phyloP scores from a whole-genome alignment of 2,888 invertebrate species.

The Nasonovia ribisnigri region DNA sequence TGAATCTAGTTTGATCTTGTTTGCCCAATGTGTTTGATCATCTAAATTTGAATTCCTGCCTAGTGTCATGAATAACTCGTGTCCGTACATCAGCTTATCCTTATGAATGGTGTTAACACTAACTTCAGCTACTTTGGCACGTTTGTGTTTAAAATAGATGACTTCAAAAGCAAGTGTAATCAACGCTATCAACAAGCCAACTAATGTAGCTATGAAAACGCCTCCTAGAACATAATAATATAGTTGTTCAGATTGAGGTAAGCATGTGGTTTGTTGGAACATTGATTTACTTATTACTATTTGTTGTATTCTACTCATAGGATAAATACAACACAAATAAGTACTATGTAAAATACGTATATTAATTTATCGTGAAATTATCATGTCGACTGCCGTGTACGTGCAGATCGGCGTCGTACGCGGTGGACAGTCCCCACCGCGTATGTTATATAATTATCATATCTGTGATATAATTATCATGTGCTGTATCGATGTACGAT shows the following conservation, averaged over 20 bases:
- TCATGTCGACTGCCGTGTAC: no score
- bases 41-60: not conserved
- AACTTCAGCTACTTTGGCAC: slow-evolving; percentile 23
- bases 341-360: no score
- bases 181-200: slow-evolving; percentile 88
- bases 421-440: no score
- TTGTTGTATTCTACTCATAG: no score
- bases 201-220: slow-evolving; percentile 90
- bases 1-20: slow-evolving; percentile 41
- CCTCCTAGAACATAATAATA: slow-evolving; percentile 75
- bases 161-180: slow-evolving; percentile 86
- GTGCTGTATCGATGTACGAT: no score
- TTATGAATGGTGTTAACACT: not conserved
- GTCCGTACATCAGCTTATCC: slow-evolving; percentile 44
- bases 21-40: slow-evolving; percentile 43
- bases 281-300: not conserved
- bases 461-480: no score
- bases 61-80: slow-evolving; percentile 42
- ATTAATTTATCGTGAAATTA: no score
- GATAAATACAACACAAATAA: no score
- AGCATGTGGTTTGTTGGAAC: not conserved
- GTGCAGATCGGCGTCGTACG: no score
- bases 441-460: no score
- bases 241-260: not conserved
- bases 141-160: slow-evolving; percentile 75